These are phyloP conservation scores for Athene cunicularia DNA, from an alignment of 2,113 vertebrate species.

Conservation along the genomic window DNA sequence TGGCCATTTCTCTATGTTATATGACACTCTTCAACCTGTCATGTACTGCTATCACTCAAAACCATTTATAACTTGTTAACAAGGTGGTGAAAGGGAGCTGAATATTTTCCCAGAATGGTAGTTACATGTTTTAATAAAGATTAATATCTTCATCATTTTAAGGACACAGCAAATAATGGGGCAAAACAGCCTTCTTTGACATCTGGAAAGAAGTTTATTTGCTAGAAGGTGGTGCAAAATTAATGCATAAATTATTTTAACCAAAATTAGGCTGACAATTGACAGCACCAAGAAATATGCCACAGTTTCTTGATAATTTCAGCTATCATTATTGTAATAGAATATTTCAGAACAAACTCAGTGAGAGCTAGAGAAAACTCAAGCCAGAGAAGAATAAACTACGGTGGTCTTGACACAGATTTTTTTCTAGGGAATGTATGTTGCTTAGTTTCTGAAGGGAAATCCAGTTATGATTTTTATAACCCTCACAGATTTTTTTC, in stretches of 20 bases:
- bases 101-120: neutral
- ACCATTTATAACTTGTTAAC: conserved; percentile 22
- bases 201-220: neutral
- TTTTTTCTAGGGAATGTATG: rapidly evolving
- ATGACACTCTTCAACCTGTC: conserved; percentile 11
- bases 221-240: conserved; percentile 57
- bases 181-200: neutral
- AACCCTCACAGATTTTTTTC: neutral
- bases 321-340: neutral
- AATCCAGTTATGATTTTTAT: neutral
- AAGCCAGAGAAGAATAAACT: neutral
- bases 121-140: conserved; percentile 5
- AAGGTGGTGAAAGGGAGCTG: conserved; percentile 12
- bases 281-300: neutral
- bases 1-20: neutral
- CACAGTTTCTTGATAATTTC: neutral
- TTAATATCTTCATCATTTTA: neutral
- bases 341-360: neutral
- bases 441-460: neutral
- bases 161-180: neutral
- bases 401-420: neutral
- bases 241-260: neutral
- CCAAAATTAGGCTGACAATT: neutral
- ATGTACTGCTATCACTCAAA: neutral
- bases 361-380: neutral